phyloP scores from a whole-genome alignment of 2,113 vertebrate genomes.

The Hymenochirus boettgeri region DNA sequence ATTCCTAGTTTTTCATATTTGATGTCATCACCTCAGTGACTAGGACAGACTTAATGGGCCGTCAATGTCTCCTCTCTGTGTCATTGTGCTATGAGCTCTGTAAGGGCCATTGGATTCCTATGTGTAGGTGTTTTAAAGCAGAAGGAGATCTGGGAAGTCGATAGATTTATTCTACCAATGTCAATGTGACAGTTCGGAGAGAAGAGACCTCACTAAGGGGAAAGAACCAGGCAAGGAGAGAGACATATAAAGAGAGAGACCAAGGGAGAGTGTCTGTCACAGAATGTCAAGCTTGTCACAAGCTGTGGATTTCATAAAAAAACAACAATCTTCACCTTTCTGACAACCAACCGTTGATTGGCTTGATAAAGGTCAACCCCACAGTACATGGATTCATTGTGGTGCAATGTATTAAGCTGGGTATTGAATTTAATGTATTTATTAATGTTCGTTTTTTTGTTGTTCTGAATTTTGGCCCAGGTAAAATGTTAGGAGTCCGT shows the following conservation, averaged over 20 bases:
- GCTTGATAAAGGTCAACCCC: no score
- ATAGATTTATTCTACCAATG: slow-evolving; percentile 3
- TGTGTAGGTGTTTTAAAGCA: slow-evolving; percentile 7
- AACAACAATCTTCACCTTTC: no score
- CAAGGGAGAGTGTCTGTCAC: neutral
- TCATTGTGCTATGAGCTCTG: slow-evolving; percentile 1
- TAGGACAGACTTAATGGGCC: slow-evolving; percentile 36
- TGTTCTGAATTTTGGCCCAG: no score
- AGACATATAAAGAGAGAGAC: neutral
- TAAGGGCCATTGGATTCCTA: slow-evolving; percentile 21
- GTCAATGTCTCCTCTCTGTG: slow-evolving; percentile 30
- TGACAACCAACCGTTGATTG: no score
- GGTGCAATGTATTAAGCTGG: no score
- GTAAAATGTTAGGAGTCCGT: no score
- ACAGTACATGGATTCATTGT: no score
- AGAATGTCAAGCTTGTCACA: no score
- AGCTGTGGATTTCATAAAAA: no score
- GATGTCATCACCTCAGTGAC: slow-evolving; percentile 26
- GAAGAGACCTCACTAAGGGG: neutral
- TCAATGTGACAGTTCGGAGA: neutral
- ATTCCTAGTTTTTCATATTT: neutral
- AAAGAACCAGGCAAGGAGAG: neutral
- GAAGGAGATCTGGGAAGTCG: neutral
- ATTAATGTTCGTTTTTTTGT: no score
- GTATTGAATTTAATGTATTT: no score